phyloP scores from a whole-genome alignment of 2,113 vertebrate species.

The Mugil cephalus region DNA sequence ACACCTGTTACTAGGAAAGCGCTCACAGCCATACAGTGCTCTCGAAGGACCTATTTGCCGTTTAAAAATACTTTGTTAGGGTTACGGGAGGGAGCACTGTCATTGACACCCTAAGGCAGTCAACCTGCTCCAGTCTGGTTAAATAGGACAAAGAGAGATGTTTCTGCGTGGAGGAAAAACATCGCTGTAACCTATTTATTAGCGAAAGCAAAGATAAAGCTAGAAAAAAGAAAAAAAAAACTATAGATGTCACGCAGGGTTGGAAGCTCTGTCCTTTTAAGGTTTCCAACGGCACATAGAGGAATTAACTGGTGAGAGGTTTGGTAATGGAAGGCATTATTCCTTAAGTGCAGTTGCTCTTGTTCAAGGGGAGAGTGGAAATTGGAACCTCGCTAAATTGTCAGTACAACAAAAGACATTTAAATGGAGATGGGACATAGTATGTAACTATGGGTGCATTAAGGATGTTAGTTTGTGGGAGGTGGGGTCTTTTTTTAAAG shows the following conservation, averaged over 20 bases:
- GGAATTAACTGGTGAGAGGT: conserved; percentile 73
- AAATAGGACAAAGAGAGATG: conserved; percentile 66
- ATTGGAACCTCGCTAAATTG: conserved; percentile 55
- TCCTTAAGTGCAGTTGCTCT: conserved; percentile 74
- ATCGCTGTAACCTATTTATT: conserved; percentile 20
- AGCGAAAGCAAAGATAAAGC: not conserved
- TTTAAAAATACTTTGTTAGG: conserved; percentile 79
- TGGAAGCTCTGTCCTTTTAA: conserved; percentile 52
- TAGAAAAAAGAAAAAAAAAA: too few relatives aligned
- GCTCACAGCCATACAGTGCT: conserved; percentile 53
- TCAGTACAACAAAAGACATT: conserved; percentile 68
- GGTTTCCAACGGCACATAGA: conserved; percentile 47
- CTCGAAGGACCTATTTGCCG: conserved; percentile 72
- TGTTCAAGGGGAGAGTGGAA: conserved; percentile 60
- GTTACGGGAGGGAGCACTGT: conserved; percentile 62
- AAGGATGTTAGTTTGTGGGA: conserved; percentile 31
- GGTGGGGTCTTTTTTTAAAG: conserved; percentile 25
- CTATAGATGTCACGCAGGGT: conserved; percentile 22
- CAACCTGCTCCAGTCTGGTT: conserved; percentile 56
- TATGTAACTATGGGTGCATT: conserved; percentile 48
- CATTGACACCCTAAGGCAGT: conserved; percentile 66
- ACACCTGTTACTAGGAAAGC: conserved; percentile 68
- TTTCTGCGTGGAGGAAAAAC: conserved; percentile 31
- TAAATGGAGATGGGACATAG: conserved; percentile 64
- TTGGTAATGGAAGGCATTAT: conserved; percentile 79